phyloP scores from a whole-genome alignment of 1,140 invertebrate species.

The Oryctes rhinoceros region DNA sequence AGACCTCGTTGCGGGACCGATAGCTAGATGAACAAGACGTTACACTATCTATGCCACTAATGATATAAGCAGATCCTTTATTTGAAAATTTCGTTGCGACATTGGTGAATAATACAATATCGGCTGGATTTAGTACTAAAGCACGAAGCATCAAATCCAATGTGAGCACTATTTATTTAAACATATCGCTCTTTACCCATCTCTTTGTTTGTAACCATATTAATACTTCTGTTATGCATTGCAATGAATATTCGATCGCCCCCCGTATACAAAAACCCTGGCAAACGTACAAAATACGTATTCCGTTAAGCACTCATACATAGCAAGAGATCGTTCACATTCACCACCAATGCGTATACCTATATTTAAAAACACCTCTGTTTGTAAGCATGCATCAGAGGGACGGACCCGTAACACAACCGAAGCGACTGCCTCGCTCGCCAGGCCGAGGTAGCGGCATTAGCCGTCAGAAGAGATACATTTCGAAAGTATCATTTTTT shows the following conservation, averaged over 20 bases:
- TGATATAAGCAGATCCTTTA: too few species aligned
- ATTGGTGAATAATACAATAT: too few species aligned
- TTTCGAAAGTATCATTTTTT: constrained; percentile 9
- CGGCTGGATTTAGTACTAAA: too few species aligned
- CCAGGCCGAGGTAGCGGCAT: background rate
- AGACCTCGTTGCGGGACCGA: too few species aligned
- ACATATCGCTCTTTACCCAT: too few species aligned
- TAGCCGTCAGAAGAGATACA: constrained; percentile 4
- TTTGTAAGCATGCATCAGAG: background rate
- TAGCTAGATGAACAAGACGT: too few species aligned
- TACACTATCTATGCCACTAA: too few species aligned
- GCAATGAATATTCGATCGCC: background rate
- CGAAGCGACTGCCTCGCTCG: background rate
- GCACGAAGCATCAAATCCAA: too few species aligned
- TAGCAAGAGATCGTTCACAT: constrained; percentile 24
- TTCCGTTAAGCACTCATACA: background rate
- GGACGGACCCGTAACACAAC: background rate
- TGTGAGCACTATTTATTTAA: too few species aligned
- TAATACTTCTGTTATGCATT: too few species aligned
- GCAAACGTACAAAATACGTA: constrained; percentile 47
- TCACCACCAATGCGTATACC: constrained; percentile 24
- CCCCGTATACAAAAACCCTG: constrained; percentile 41
- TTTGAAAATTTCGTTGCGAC: too few species aligned
- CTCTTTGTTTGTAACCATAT: too few species aligned
- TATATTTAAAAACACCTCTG: constrained; percentile 32